Conservation (phyloP, 1,140 invertebrate genomes). For the Coptotermes formosanus region DNA sequence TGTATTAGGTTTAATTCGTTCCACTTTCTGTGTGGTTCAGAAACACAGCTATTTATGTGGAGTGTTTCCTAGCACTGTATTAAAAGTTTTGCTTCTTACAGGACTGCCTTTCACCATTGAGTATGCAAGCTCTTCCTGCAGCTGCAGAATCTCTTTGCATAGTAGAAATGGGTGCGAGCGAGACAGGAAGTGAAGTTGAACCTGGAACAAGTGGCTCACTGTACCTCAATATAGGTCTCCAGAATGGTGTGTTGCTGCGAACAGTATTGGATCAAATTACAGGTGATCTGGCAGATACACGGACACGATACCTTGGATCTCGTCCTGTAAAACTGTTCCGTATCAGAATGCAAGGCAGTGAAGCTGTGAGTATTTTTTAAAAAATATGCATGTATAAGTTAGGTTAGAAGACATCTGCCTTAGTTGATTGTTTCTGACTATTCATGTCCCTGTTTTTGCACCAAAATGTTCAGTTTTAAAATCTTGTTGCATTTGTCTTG, state of each 20-base stretch:
- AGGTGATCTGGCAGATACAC: constrained; percentile 94
- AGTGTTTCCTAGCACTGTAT: constrained; percentile 23
- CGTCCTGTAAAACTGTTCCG: constrained; percentile 95
- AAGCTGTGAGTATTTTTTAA: background rate
- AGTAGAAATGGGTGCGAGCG: constrained; percentile 81
- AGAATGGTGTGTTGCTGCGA: constrained; percentile 94
- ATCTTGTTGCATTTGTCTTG: too few species aligned
- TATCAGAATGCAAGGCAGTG: constrained; percentile 83
- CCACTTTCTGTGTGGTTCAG: too few species aligned
- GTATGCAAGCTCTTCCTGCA: constrained; percentile 96
- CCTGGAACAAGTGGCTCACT: constrained; percentile 64
- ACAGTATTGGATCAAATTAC: constrained; percentile 96
- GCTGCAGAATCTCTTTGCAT: constrained; percentile 96
- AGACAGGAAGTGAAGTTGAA: constrained; percentile 64
- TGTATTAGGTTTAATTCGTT: too few species aligned
- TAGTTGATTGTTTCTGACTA: too few species aligned
- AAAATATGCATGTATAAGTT: too few species aligned
- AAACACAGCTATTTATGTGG: too few species aligned
- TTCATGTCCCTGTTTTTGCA: too few species aligned
- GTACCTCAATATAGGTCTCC: constrained; percentile 96
- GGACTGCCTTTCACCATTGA: constrained; percentile 89
- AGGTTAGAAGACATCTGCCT: too few species aligned
- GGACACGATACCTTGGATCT: constrained; percentile 94
- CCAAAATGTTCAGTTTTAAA: too few species aligned
- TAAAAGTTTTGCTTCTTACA: constrained; percentile 39